Evolutionary conservation across 2,797 vertebrate genomes (phyloP).

Genomic region (Pelodytes ibericus): DNA sequence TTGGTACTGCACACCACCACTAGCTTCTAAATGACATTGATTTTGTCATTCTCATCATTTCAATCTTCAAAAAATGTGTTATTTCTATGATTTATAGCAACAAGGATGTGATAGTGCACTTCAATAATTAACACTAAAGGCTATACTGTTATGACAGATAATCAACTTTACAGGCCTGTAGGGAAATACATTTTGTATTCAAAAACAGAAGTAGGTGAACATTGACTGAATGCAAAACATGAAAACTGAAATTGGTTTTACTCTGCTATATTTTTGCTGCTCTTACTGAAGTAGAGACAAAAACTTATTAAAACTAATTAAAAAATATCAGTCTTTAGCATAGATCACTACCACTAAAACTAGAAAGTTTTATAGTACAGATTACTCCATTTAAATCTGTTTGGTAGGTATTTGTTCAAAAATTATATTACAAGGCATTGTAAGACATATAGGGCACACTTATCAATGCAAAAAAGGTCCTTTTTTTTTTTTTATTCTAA

Average conservation of each 20-base stretch:
- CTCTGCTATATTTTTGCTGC: neutral
- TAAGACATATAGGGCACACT: no score
- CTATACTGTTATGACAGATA: slow-evolving; percentile 6
- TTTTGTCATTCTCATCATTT: slow-evolving; percentile 13
- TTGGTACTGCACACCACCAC: slow-evolving; percentile 9
- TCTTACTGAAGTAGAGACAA: no score
- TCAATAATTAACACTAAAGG: slow-evolving; percentile 20
- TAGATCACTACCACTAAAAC: no score
- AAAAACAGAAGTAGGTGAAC: neutral
- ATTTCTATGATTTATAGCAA: slow-evolving; percentile 13
- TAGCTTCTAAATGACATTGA: slow-evolving; percentile 38
- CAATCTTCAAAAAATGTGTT: slow-evolving; percentile 10
- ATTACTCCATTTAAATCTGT: no score
- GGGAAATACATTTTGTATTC: neutral
- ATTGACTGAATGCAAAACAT: neutral
- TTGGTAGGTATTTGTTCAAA: no score
- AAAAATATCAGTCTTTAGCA: no score
- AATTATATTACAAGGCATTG: no score
- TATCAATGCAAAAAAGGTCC: no score
- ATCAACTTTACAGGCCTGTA: neutral
- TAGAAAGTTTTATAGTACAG: no score
- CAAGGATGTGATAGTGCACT: neutral
- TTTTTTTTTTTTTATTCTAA: no score
- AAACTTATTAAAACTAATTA: no score
- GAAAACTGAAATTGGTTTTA: neutral